A percentile compares a stretch with the other conserved stretches of the same genome.
Evolutionary conservation across 2,888 invertebrate species (phyloP).

Genomic region (Deroplatys truncata): DNA sequence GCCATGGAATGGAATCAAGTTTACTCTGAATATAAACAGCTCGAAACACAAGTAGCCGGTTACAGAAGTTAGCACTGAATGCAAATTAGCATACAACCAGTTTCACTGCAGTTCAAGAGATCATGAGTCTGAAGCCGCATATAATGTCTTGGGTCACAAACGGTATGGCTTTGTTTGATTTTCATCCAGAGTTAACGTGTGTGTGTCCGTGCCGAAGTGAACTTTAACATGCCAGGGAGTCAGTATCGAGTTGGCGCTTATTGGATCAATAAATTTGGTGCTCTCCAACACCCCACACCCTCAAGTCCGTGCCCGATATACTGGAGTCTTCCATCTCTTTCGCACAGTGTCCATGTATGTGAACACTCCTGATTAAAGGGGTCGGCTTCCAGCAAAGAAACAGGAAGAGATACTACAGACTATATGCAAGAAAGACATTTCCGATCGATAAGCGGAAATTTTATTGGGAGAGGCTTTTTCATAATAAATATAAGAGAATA

Average conservation of each 20-base stretch:
- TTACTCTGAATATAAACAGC: too few species aligned
- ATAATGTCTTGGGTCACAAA: background rate
- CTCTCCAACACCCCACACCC: background rate
- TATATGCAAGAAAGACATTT: too few species aligned
- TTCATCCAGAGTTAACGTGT: background rate
- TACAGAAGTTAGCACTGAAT: background rate
- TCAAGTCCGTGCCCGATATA: background rate
- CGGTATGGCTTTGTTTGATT: background rate
- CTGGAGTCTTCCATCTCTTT: background rate
- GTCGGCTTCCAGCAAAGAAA: background rate
- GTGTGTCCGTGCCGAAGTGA: background rate
- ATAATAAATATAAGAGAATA: too few species aligned
- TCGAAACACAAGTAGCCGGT: too few species aligned
- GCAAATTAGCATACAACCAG: background rate
- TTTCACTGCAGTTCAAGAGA: background rate
- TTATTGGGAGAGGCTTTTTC: too few species aligned
- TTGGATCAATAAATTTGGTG: constrained; percentile 10
- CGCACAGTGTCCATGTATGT: background rate
- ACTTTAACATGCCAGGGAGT: background rate
- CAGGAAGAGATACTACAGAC: background rate
- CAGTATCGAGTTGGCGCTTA: background rate
- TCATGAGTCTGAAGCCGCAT: background rate
- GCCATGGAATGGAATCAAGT: too few species aligned
- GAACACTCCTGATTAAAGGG: background rate
- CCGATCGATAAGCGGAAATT: too few species aligned